A percentile compares a stretch with the other conserved stretches of the same genome.
phyloP scores from a whole-genome alignment of 2,888 invertebrate species.

The Syritta pipiens region DNA sequence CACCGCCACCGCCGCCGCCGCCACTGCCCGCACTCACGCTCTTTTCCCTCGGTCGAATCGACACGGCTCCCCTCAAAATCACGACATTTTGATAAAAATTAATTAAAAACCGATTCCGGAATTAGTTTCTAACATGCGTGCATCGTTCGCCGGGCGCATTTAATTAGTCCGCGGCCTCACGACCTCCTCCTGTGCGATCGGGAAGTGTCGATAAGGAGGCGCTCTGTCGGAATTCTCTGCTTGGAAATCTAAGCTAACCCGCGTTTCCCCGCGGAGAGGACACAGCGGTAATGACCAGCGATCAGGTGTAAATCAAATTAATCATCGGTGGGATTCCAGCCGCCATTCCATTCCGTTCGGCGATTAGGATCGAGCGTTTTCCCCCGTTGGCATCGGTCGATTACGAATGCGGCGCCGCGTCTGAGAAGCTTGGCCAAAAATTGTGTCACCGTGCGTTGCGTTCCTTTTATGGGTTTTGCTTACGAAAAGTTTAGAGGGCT shows the following conservation, averaged over 20 bases:
- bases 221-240: constrained; percentile 28
- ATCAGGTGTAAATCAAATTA: constrained; percentile 61
- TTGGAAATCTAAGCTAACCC: neutral
- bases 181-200: constrained; percentile 42
- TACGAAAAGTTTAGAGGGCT: constrained; percentile 17
- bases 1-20: too few species aligned
- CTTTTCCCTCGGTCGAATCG: too few species aligned
- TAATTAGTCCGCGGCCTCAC: constrained; percentile 59
- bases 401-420: constrained; percentile 31
- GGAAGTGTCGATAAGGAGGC: constrained; percentile 56
- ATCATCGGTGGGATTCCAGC: constrained; percentile 23
- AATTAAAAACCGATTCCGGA: constrained; percentile 61
- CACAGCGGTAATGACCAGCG: constrained; percentile 43
- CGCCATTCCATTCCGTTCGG: neutral
- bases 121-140: constrained; percentile 48
- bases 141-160: constrained; percentile 8
- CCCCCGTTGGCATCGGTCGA: constrained; percentile 1
- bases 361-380: constrained; percentile 33
- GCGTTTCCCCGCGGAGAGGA: constrained; percentile 35
- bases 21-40: too few species aligned
- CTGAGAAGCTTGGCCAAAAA: too few species aligned
- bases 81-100: constrained; percentile 46
- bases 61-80: too few species aligned
- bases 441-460: constrained; percentile 5
- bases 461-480: constrained; percentile 43